A percentile compares a stretch with the other conserved stretches of the same genome.
These are phyloP conservation scores for Rhagophthalmus giganteus DNA, from an alignment of 2,888 invertebrate genomes.

Conservation along the genomic window DNA sequence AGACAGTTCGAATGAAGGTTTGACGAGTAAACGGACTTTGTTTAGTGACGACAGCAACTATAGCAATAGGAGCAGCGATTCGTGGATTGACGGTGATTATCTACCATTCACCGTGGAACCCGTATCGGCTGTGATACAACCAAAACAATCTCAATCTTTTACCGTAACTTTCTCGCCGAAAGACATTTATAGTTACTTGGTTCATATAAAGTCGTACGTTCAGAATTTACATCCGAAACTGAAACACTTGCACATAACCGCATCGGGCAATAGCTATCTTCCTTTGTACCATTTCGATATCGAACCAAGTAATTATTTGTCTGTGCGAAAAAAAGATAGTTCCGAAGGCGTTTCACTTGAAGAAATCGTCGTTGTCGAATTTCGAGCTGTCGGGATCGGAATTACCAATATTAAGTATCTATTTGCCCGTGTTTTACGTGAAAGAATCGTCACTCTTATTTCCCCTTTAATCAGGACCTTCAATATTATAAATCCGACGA, in stretches of 20 bases:
- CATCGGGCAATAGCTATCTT: constrained; percentile 64
- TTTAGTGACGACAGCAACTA: constrained; percentile 35
- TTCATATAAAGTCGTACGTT: constrained; percentile 60
- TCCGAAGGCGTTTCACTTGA: constrained; percentile 55
- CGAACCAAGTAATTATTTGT: constrained; percentile 66
- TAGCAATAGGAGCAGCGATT: constrained; percentile 29
- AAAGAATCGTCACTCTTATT: too few species aligned
- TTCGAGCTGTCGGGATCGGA: constrained; percentile 65
- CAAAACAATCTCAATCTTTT: constrained; percentile 54
- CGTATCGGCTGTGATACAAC: constrained; percentile 53
- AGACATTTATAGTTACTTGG: constrained; percentile 60
- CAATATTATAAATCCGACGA: constrained; percentile 68
- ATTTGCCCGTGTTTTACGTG: too few species aligned
- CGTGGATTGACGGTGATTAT: constrained; percentile 37
- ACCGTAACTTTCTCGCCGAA: constrained; percentile 61
- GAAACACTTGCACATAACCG: constrained; percentile 44
- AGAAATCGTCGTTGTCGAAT: constrained; percentile 62
- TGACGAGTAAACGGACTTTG: constrained; percentile 27
- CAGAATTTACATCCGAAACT: constrained; percentile 58
- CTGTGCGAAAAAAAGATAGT: constrained; percentile 55
- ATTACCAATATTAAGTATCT: constrained; percentile 16
- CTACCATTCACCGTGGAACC: constrained; percentile 62
- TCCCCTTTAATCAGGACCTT: constrained; percentile 64
- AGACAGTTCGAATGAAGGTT: constrained; percentile 7
- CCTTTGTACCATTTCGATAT: constrained; percentile 74